Base-by-base conservation (phyloP, 2,797 vertebrate species). In the Phrynocephalus forsythii region DNA sequence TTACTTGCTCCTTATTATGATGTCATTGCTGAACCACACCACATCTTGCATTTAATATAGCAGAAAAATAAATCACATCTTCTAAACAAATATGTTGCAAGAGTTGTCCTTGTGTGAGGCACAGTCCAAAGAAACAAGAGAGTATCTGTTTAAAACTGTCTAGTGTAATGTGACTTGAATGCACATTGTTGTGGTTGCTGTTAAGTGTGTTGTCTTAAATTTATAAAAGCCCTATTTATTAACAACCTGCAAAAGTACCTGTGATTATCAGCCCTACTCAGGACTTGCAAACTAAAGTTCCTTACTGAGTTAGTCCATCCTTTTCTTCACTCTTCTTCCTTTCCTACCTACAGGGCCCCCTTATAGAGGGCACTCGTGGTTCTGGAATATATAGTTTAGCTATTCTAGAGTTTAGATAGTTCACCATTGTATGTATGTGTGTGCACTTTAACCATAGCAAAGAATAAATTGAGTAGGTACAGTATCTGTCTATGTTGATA, bases 1-100 rank as follows among this genome's bases (percentile, higher is more conserved):
- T 84, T 90, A 33, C 33, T 84, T 84, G 10, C 60, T 63, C 66
- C 81, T 77, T 76, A 87, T 90, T 90, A 60, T 90, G 85, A 84
- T 84, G 71, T 77, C 85, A 71, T 33, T 76, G 63, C 38, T 84
- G 78, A 63, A 22, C 48, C 68, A 71, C n/a, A 69, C n/a, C 69
- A 80, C 69, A 80, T 80, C 69, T 76, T 87, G 20, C 60, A 44
- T 20, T 73, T 50, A 48, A 28, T 20, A n/a, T 6, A 56, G 50
- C 10, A 73, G n/a, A 67, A 84, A 67, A 67, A 67, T 26, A 72
- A 83, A 84, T 73, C 22, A 44, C n/a, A 76, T 28, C 8, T 16
- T 22, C 13, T 68, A 38, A 83, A 44, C 80, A 72, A 38, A 44
- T 33, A 63, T 5, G 15, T 20, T 69, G 28, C 33, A 66, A 33